phyloP scores from a whole-genome alignment of 2,888 invertebrate species.

The Hemicrepidius hirtus region DNA sequence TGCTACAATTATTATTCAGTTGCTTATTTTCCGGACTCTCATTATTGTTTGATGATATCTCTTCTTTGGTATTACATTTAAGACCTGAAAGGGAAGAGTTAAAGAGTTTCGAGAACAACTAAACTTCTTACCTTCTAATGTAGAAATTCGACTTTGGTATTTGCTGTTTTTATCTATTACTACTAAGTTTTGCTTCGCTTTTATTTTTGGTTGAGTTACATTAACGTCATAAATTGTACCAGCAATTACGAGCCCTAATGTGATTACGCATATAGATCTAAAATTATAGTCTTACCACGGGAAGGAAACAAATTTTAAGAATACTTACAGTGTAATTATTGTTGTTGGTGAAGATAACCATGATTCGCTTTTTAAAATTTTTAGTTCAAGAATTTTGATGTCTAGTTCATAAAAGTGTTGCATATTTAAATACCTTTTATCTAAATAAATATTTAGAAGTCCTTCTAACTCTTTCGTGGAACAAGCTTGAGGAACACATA shows the following conservation, averaged over 20 bases:
- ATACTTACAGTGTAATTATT: slow-evolving; percentile 67
- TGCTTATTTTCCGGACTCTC: slow-evolving; percentile 14
- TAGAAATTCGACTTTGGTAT: slow-evolving; percentile 7
- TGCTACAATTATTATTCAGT: slow-evolving; percentile 42
- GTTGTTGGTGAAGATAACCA: slow-evolving; percentile 66
- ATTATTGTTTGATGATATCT: neutral
- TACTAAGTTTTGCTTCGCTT: neutral
- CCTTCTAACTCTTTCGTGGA: slow-evolving; percentile 63
- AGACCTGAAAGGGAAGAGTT: slow-evolving; percentile 1
- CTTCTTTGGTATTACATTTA: slow-evolving; percentile 12
- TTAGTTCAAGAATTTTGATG: slow-evolving; percentile 66
- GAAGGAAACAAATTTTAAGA: neutral
- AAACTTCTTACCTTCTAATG: slow-evolving; percentile 15
- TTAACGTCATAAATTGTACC: slow-evolving; percentile 56
- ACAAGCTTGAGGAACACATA: slow-evolving; percentile 72
- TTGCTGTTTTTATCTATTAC: neutral
- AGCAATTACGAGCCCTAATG: slow-evolving; percentile 62
- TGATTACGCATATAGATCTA: slow-evolving; percentile 60
- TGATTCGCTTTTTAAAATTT: slow-evolving; percentile 63
- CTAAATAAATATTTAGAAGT: slow-evolving; percentile 66
- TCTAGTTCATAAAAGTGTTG: slow-evolving; percentile 68
- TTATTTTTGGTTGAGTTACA: slow-evolving; percentile 42
- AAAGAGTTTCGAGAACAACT: too few relatives aligned
- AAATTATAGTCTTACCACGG: slow-evolving; percentile 13
- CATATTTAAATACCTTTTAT: slow-evolving; percentile 63